Percentiles rank a stretch among this genome's conserved stretches.
phyloP scores from a whole-genome alignment of 2,888 invertebrate species.

The Ellobium chinense region DNA sequence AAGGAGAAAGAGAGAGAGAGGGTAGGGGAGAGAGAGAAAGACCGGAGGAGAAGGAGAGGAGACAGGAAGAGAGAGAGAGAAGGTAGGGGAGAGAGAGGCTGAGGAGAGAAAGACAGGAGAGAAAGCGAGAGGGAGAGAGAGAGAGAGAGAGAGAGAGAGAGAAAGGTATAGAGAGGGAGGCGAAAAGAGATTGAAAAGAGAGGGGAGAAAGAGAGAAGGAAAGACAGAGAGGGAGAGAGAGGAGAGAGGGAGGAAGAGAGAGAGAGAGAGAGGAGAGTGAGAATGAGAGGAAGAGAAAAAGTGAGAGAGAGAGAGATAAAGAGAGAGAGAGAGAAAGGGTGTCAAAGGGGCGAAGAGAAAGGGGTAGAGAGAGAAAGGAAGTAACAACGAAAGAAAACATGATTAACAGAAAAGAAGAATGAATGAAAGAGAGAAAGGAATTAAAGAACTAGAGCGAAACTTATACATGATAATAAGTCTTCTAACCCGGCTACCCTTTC shows the following conservation, averaged over 20 bases:
- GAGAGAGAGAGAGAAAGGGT: neutral
- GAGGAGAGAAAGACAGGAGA: neutral
- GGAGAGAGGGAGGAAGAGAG: neutral
- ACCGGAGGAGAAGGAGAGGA: neutral
- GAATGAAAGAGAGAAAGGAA: neutral
- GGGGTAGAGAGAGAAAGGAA: neutral
- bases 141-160: neutral
- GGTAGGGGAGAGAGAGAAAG: neutral
- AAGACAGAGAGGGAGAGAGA: neutral
- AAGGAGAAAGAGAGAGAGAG: neutral
- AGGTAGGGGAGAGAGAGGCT: neutral
- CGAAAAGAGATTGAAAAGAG: neutral
- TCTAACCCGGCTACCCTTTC: no score
- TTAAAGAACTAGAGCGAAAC: neutral
- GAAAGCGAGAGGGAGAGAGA: neutral
- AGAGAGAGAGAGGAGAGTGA: neutral
- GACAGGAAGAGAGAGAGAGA: neutral
- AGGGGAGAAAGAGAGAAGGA: neutral
- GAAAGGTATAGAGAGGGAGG: neutral
- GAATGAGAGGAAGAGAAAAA: neutral
- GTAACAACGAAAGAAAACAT: neutral
- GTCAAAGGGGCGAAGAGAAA: neutral
- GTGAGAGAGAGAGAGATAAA: neutral
- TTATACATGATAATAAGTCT: no score
- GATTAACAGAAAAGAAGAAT: neutral